Base-by-base conservation (phyloP, 2,113 vertebrate genomes). In the Corvus moneduloides region DNA sequence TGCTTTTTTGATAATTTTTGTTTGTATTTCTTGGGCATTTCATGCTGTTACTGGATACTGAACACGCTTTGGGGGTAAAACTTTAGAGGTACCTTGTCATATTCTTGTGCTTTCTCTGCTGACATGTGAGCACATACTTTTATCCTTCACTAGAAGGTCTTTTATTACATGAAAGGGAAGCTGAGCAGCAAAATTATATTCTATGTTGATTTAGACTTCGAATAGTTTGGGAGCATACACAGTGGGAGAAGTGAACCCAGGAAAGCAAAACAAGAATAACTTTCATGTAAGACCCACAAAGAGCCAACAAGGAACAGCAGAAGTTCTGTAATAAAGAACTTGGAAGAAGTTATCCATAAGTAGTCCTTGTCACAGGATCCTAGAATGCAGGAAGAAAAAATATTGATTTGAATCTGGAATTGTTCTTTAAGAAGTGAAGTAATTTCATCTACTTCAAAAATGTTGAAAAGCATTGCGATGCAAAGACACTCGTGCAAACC, bases 81-180 rank as follows among this genome's bases (percentile, higher is more conserved):
- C 7, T 77, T 10, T 46, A 52, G 22, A n/a, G 16, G 19, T 13
- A 33, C 10, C 9, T 55, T 81, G 3, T 51, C 9, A 14, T 43
- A 30, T 28, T 43, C 26, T 58, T 69, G 18, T 4, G 23, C 10
- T 69, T 79, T 83, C 3, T 1, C 10, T 61, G 24, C 55, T 77
- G 37, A 7, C 5, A 20, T 18, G 1, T 15, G 7, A 86, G 1
- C 51, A 0, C 8, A 21, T 46, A 13, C 2, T 58, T 86, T 68
- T 56, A 37, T n/a, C 11, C 32, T 83, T 84, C n/a, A 16, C 16
- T 49, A 26, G 28, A 30, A 54, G 43, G 28, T 16, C 27, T 64
- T 75, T 54, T 27, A n/a, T 76, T 76, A 56, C 2, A 4, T 7
- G 20, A 66, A 2, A 22, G 15, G 17, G 15, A 51, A 44, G 30